A percentile compares a stretch with the other conserved stretches of the same genome.
phyloP scores from a whole-genome alignment of 1,140 invertebrate genomes.

The Stegodyphus dumicola region DNA sequence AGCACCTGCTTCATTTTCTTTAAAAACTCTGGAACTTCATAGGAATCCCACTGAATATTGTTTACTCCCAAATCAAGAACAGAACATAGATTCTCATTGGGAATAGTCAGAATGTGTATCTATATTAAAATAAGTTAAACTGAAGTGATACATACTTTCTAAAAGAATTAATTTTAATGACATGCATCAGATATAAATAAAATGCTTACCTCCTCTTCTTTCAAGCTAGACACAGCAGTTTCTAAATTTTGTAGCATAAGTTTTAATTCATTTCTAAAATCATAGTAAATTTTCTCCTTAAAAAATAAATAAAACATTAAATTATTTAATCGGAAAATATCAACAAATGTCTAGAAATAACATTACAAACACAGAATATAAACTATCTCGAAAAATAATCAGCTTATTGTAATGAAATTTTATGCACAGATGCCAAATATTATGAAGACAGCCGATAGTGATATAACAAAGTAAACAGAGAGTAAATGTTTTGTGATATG shows the following conservation, averaged over 20 bases:
- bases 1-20: conserved; percentile 18
- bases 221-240: background rate
- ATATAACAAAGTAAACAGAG: no score
- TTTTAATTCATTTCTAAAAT: conserved; percentile 21
- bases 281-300: conserved; percentile 25
- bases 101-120: conserved; percentile 6
- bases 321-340: no score
- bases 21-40: conserved; percentile 4
- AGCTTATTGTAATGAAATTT: no score
- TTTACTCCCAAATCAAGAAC: conserved; percentile 10
- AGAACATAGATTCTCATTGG: conserved; percentile 8
- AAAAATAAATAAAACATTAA: background rate
- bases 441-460: no score
- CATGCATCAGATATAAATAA: background rate
- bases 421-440: no score
- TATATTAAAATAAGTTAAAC: background rate
- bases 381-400: no score
- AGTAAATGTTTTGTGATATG: no score
- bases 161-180: no score
- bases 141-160: no score
- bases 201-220: conserved; percentile 29
- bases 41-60: conserved; percentile 32
- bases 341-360: no score
- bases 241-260: conserved; percentile 3
- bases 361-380: no score